Evolutionary conservation across 2,113 vertebrate genomes (phyloP).

Genomic region (Tragelaphus imberbis): DNA sequence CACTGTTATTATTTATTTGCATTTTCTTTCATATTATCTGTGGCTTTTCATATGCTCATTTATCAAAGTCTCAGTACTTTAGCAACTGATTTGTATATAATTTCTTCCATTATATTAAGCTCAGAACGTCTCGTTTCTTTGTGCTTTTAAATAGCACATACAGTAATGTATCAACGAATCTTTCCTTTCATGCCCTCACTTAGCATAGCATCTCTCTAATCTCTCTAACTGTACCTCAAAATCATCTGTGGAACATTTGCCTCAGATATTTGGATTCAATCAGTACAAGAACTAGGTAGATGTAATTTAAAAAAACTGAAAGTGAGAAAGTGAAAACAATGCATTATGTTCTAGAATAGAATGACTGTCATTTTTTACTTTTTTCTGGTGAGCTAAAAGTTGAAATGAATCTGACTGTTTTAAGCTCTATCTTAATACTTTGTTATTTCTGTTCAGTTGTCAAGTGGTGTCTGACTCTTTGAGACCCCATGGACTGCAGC

Average conservation of each 20-base stretch:
- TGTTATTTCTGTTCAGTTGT: not conserved
- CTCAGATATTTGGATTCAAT: not conserved
- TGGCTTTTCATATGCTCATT: not conserved
- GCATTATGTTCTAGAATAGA: not conserved
- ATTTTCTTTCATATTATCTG: conserved; percentile 25
- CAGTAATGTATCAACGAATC: not conserved
- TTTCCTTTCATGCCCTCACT: not conserved
- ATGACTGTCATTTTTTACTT: not conserved
- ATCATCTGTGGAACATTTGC: not conserved
- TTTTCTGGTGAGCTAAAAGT: not conserved
- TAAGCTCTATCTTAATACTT: not conserved
- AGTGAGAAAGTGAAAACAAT: not conserved
- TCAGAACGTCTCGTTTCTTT: conserved; percentile 2
- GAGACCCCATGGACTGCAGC: not conserved
- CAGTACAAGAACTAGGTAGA: not conserved
- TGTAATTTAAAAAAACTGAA: not conserved
- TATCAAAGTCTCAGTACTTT: conserved; percentile 22
- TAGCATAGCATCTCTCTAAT: not conserved
- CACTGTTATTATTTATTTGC: not conserved
- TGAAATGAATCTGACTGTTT: not conserved
- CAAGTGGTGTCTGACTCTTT: not conserved
- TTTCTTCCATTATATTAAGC: conserved; percentile 14
- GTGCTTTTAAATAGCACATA: not conserved
- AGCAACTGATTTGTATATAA: not conserved
- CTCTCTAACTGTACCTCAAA: not conserved